Evolutionary conservation across 2,888 invertebrate genomes (phyloP).

Genomic region (Drosophila recens): DNA sequence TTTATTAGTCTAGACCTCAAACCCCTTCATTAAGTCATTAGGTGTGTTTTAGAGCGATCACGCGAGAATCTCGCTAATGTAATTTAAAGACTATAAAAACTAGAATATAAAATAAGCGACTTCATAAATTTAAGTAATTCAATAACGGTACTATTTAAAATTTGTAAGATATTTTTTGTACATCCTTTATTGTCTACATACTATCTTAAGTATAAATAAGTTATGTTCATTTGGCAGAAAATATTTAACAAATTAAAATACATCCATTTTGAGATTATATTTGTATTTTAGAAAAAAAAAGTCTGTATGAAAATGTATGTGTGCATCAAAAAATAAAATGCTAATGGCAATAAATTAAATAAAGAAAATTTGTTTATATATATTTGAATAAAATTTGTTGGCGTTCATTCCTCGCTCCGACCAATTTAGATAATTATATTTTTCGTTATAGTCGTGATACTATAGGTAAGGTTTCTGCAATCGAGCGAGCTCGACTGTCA

Average conservation of each 20-base stretch:
- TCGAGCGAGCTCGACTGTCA: too few relatives aligned
- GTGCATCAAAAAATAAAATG: conserved; percentile 42
- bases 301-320: conserved; percentile 16
- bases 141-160: not conserved
- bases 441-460: too few relatives aligned
- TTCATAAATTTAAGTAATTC: conserved; percentile 3
- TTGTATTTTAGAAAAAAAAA: conserved; percentile 15
- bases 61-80: conserved; percentile 37
- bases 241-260: conserved; percentile 64
- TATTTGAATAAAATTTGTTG: conserved; percentile 57
- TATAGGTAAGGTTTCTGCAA: too few relatives aligned
- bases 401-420: too few relatives aligned
- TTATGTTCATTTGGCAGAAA: conserved; percentile 22
- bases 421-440: too few relatives aligned
- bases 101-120: conserved; percentile 41
- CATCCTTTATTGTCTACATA: not conserved
- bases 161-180: not conserved
- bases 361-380: not conserved
- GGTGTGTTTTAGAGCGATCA: conserved; percentile 31
- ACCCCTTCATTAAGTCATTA: not conserved
- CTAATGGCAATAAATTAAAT: conserved; percentile 61
- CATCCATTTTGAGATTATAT: conserved; percentile 64
- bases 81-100: conserved; percentile 55
- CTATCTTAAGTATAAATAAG: not conserved
- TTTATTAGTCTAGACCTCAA: conserved; percentile 24